A percentile compares a stretch with the other conserved stretches of the same genome.
Conservation (phyloP, 2,888 invertebrate genomes). For the Acronicta alni region DNA sequence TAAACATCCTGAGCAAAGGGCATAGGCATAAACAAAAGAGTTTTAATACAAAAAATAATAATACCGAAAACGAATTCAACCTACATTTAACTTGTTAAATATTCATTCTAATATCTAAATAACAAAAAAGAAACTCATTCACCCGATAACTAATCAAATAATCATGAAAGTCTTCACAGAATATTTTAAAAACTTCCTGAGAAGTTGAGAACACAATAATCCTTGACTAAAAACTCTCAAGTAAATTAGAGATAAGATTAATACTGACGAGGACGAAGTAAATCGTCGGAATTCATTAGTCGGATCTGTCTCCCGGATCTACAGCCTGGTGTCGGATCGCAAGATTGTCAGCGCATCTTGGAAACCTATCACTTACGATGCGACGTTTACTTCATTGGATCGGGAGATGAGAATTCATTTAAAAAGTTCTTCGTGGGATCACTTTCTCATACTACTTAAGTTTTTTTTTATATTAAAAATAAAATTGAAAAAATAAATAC, state of each 20-base stretch:
- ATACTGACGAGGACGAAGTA: conserved; percentile 50
- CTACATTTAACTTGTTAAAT: not conserved
- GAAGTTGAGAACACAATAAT: conserved; percentile 17
- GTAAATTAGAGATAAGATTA: conserved; percentile 64
- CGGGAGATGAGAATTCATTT: conserved; percentile 4
- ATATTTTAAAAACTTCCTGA: conserved; percentile 13
- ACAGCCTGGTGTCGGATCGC: conserved; percentile 48
- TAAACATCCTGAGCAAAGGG: no score
- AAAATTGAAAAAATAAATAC: no score
- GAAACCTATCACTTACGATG: conserved; percentile 16
- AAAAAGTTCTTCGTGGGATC: no score
- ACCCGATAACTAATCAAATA: conserved; percentile 47
- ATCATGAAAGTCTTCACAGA: conserved; percentile 9
- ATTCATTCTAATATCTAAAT: not conserved
- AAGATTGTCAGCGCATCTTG: conserved; percentile 17
- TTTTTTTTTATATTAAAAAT: no score
- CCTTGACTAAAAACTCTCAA: conserved; percentile 30
- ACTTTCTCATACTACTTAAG: no score
- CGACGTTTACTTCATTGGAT: conserved; percentile 34
- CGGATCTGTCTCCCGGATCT: conserved; percentile 40
- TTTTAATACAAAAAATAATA: not conserved
- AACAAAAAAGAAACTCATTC: conserved; percentile 17
- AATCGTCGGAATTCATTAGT: conserved; percentile 68
- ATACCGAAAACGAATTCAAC: not conserved
- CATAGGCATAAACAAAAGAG: no score